phyloP scores from a whole-genome alignment of 2,797 vertebrate species.

The Carduelis carduelis region DNA sequence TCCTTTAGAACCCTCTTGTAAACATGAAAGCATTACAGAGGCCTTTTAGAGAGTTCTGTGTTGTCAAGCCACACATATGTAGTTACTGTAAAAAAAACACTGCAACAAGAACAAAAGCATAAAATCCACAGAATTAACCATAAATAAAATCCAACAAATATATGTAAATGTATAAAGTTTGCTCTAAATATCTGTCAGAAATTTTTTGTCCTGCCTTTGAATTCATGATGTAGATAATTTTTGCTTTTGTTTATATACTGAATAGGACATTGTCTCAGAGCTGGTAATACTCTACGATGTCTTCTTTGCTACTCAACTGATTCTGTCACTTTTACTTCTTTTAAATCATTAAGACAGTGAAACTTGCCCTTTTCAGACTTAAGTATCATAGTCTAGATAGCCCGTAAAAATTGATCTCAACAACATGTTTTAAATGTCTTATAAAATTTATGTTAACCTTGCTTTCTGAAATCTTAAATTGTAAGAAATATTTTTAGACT shows the following conservation, averaged over 20 bases:
- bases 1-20: neutral
- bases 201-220: neutral
- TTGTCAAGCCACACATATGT: neutral
- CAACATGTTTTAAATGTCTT: neutral
- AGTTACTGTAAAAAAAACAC: neutral
- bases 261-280: neutral
- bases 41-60: neutral
- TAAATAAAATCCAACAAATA: neutral
- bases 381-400: neutral
- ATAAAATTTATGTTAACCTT: neutral
- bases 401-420: neutral
- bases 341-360: neutral
- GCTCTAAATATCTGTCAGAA: neutral
- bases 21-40: neutral
- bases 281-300: accelerated
- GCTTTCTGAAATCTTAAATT: neutral
- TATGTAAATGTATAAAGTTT: neutral
- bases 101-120: neutral
- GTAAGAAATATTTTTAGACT: neutral
- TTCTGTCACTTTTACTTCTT: neutral
- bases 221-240: neutral
- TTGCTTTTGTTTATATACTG: neutral
- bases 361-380: neutral
- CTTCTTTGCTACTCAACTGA: neutral
- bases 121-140: neutral